Evolutionary conservation across 2,113 vertebrate species (phyloP), one percentile per base, ranked within the genome.

Genomic region (Vimba vimba): DNA sequence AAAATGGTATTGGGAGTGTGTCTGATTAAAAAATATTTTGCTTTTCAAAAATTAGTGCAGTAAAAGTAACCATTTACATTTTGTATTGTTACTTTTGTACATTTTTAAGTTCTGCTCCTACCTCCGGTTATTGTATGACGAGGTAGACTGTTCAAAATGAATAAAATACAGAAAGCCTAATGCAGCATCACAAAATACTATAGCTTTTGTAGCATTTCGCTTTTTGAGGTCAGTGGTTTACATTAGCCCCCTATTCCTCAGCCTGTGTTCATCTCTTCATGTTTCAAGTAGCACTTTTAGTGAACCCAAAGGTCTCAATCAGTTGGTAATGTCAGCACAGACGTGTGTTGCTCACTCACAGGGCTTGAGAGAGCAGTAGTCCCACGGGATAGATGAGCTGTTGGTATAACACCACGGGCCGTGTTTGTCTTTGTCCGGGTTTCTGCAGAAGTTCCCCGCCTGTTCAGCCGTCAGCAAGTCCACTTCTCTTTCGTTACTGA

Each of bases 381-480:
- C 98, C 98, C 98, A 99, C 68, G 95, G 96, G 90, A 98, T 85
- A 0, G 95, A 94, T 84, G 97, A 96, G 91, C 96, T 96, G 89
- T 96, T 97, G 27, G 97, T 98, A 91, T 97, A 97, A 92, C 98
- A 99, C 98, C 98, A 99, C 60, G 96, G 98, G n/a, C 98, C 98
- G 4, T 99, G 97, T 86, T 96, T 97, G 94, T 99, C 98, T 75
- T 97, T 96, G 84, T 99, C 98, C 45, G 98, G 98, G 92, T 99
- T 99, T 88, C 98, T 96, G 91, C 98, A 99, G 93, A 95, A 97
- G 93, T 95, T 98, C 90, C 93, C 96, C 90, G 96, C 97, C 90
- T 97, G 91, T 86, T 94, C 96, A 69, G 94, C 92, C 91, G 93
- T 87, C 80, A 90, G 86, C 88, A 92, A 94, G 90, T 95, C 90